These are phyloP conservation scores for Cephalopterus ornatus DNA, from an alignment of 2,113 vertebrate species.

Conservation along the genomic window DNA sequence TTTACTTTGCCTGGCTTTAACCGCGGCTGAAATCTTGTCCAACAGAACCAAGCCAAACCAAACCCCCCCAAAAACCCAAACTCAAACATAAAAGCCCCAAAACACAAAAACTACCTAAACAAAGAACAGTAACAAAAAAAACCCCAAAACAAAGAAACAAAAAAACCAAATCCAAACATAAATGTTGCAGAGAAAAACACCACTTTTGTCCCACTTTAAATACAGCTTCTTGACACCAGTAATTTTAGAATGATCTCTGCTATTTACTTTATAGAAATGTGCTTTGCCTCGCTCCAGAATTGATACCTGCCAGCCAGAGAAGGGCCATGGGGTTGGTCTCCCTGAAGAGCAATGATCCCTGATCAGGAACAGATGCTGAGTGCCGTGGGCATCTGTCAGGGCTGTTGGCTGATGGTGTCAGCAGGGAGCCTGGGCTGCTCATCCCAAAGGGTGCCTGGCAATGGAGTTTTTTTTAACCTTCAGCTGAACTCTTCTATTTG, in stretches of 20 bases:
- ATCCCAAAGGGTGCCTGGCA: neutral
- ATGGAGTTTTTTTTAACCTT: neutral
- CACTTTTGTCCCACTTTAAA: neutral
- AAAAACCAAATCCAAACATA: neutral
- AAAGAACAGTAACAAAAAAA: neutral
- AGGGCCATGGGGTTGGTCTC: accelerated
- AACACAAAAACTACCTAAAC: neutral
- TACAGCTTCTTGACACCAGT: neutral
- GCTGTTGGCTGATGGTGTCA: accelerated
- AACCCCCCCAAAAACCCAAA: neutral
- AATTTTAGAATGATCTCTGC: neutral
- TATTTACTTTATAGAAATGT: neutral
- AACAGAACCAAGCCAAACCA: neutral
- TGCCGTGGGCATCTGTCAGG: accelerated
- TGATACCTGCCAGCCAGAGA: neutral
- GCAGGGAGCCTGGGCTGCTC: neutral
- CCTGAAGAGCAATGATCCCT: neutral
- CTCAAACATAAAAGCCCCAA: neutral
- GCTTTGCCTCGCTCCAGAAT: neutral
- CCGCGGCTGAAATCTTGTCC: neutral
- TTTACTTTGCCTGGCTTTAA: neutral
- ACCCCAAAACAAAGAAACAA: no score
- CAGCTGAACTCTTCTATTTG: neutral
- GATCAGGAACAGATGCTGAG: accelerated
- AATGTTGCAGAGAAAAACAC: neutral